These are phyloP conservation scores for Alces alces DNA, from an alignment of 2,113 vertebrate genomes.

Conservation along the genomic window DNA sequence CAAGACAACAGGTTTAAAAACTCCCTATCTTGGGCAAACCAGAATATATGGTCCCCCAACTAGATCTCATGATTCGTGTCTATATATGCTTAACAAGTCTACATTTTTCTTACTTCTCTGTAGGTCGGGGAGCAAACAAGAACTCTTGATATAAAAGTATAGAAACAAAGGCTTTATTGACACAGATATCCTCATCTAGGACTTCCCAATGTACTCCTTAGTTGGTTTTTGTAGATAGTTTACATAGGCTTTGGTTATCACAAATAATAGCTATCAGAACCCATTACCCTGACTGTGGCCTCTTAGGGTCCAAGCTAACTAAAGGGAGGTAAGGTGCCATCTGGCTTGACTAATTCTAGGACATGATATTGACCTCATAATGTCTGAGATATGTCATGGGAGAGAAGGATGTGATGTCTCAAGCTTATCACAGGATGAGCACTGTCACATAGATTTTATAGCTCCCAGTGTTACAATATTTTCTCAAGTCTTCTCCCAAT, in stretches of 20 bases:
- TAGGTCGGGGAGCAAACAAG: neutral
- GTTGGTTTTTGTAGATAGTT: neutral
- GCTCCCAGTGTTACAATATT: constrained; percentile 49
- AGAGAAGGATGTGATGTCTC: neutral
- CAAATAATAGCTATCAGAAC: neutral
- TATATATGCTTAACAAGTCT: neutral
- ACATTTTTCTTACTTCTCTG: neutral
- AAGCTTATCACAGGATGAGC: constrained; percentile 11
- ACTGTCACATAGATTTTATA: constrained; percentile 45
- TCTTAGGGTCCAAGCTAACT: neutral
- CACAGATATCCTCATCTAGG: neutral
- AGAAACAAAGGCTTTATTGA: neutral
- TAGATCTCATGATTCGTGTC: neutral
- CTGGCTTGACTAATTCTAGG: constrained; percentile 3
- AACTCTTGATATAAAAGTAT: neutral
- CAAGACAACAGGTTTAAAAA: neutral
- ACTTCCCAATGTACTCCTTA: neutral
- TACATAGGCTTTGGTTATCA: neutral
- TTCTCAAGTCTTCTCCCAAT: constrained; percentile 55
- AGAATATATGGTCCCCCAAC: neutral
- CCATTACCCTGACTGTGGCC: neutral
- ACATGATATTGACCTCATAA: constrained; percentile 28
- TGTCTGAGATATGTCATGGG: neutral
- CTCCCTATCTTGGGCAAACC: neutral
- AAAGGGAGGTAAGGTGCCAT: neutral